phyloP scores from a whole-genome alignment of 2,888 invertebrate species.

The Ypsolopha sequella region DNA sequence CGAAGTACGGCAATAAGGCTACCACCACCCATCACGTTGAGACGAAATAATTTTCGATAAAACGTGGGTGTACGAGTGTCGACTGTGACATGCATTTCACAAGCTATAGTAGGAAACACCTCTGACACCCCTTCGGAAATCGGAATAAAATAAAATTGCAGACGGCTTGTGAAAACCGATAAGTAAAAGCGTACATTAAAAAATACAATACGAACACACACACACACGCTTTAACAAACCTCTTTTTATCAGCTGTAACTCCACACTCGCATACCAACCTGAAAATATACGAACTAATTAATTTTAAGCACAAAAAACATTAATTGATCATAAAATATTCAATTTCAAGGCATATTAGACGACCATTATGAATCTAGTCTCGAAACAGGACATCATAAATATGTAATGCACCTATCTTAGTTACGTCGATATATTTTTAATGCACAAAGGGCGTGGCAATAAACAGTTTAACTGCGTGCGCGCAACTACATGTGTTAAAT shows the following conservation, averaged over 20 bases:
- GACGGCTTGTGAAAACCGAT: too few species aligned
- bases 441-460: constrained; percentile 24
- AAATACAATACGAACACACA: not conserved
- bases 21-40: too few species aligned
- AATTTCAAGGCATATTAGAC: too few species aligned
- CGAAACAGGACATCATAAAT: not conserved
- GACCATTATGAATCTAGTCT: not conserved
- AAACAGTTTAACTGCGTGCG: constrained; percentile 13
- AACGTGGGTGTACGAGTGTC: too few species aligned
- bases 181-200: too few species aligned
- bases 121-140: too few species aligned
- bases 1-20: too few species aligned
- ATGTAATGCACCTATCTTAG: not conserved
- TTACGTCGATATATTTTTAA: constrained; percentile 8
- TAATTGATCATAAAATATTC: too few species aligned
- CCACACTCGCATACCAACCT: not conserved
- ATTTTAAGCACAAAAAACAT: not conserved
- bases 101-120: too few species aligned
- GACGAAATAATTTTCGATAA: too few species aligned
- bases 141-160: too few species aligned
- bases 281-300: not conserved
- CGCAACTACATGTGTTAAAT: constrained; percentile 17
- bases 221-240: not conserved
- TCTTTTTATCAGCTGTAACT: not conserved
- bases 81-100: too few species aligned